phyloP scores from a whole-genome alignment of 2,797 vertebrate genomes.

The Myiotriccus ornatus region DNA sequence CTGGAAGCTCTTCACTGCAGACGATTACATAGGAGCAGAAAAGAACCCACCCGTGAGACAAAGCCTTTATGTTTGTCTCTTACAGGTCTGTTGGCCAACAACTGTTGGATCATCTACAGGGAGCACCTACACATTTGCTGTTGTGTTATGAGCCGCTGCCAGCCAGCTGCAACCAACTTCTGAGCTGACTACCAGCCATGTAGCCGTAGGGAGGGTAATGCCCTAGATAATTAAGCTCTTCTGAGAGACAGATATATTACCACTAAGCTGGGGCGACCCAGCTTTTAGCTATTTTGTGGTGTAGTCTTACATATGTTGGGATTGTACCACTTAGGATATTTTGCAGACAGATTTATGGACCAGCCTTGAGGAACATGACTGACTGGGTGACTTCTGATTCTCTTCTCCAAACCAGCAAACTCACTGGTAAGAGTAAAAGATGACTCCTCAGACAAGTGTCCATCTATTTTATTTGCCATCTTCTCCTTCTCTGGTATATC shows the following conservation, averaged over 20 bases:
- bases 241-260: background rate
- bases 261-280: background rate
- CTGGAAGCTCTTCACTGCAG: background rate
- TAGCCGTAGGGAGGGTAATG: background rate
- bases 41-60: background rate
- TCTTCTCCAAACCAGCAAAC: background rate
- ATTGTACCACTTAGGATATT: background rate
- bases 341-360: background rate
- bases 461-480: background rate
- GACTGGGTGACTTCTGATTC: background rate
- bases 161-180: background rate
- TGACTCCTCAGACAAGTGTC: background rate
- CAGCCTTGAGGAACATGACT: background rate
- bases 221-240: background rate
- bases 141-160: background rate
- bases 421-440: background rate
- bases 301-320: background rate
- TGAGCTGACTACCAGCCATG: background rate
- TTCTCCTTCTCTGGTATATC: background rate
- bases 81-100: background rate
- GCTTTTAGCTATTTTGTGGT: background rate
- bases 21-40: background rate
- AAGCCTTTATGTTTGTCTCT: background rate
- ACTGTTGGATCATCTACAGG: background rate
- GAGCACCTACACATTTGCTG: background rate